Evolutionary conservation across 2,797 vertebrate species (phyloP), one percentile per base, ranked within the genome.

Genomic region (Heterohyrax brucei): DNA sequence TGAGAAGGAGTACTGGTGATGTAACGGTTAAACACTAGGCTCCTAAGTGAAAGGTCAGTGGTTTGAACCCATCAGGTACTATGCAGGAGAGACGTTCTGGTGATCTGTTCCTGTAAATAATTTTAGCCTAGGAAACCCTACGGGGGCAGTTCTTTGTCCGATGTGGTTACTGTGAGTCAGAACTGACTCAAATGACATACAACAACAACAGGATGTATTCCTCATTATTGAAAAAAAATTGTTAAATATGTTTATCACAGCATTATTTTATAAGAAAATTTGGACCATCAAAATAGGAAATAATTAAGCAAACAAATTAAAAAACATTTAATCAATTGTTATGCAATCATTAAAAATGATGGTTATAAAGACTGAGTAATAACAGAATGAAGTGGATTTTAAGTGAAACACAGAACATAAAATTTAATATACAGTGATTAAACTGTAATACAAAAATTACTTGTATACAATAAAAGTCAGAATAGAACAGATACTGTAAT

Each of bases 391-490:
- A 59, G 33, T 22, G 24, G 75, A 80, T 4, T 10, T 86, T 86
- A 73, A 80, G 28, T 21, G 53, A 80, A 86, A 86, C 86, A 10
- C 46, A 12, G 48, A 48, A 61, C 22, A 64, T 75, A 89, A 86
- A 26, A 72, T 44, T 14, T 79, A 91, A 80, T 33, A 81, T 39
- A 59, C 33, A 76, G 28, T 66, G 66, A 80, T 75, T 72, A 77
- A 84, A 77, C 19, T 93, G 14, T 70, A 84, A 84, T 86, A 59
- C 7, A 72, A 79, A 83, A 59, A 66, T 5, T 78, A 44, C 68
- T 78, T 66, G 33, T 56, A 94, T 80, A 64, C 66, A 91, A 86
- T 79, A 72, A 90, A 84, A 90, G 28, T 62, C n/a, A 73, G 73
- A 85, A 90, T 80, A 73, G 79, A 90, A 53, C 80, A 86, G 28